These are phyloP conservation scores for Aepyceros melampus DNA, from an alignment of 2,113 vertebrate species.

Conservation along the genomic window DNA sequence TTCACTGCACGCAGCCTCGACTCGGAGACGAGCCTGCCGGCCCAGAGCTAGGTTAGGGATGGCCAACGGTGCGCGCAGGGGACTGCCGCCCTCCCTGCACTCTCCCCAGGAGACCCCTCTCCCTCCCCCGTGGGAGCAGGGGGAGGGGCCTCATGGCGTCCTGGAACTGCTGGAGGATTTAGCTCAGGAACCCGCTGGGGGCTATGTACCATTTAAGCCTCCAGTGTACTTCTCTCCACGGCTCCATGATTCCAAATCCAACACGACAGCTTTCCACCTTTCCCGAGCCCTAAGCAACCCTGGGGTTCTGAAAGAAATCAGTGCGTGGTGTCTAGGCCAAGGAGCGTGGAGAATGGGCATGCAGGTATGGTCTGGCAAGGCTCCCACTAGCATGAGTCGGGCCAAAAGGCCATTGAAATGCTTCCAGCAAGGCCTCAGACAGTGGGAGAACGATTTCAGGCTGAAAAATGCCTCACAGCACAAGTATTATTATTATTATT, in stretches of 20 bases:
- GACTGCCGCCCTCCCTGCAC: background rate
- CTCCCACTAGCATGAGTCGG: background rate
- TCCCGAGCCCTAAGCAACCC: background rate
- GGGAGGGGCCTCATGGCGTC: background rate
- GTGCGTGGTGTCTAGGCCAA: background rate
- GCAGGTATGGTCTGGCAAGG: background rate
- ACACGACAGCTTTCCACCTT: background rate
- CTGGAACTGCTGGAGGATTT: constrained; percentile 15
- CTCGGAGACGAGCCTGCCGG: background rate
- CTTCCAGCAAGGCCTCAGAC: background rate
- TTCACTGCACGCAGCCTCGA: background rate
- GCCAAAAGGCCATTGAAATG: background rate
- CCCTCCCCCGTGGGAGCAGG: background rate
- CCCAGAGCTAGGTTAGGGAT: background rate
- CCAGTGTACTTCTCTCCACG: background rate
- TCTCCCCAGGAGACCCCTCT: background rate
- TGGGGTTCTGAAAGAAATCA: background rate
- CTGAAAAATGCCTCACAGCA: background rate
- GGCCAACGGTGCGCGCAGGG: background rate
- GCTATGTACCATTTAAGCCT: background rate
- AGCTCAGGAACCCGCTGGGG: background rate
- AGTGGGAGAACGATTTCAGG: background rate
- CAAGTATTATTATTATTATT: background rate
- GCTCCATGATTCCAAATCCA: background rate
- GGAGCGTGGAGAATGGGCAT: background rate